These are phyloP conservation scores for Limnothrissa miodon DNA, from an alignment of 2,113 vertebrate genomes.

Conservation along the genomic window DNA sequence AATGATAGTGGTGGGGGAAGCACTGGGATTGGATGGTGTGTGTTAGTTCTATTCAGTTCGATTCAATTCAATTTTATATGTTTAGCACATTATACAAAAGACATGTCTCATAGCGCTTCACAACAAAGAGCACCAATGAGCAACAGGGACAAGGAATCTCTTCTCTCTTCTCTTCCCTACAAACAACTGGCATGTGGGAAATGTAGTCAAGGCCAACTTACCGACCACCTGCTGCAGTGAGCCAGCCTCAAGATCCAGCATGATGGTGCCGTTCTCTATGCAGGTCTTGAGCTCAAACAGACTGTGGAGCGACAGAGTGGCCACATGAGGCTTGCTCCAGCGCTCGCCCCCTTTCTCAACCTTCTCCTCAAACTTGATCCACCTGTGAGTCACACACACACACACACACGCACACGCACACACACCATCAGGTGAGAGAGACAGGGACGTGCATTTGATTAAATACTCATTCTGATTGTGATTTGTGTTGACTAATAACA, in stretches of 20 bases:
- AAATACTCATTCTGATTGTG: too few species aligned
- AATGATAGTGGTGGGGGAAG: background rate
- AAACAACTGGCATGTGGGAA: background rate
- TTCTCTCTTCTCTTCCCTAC: background rate
- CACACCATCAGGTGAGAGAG: background rate
- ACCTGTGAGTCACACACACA: slow-evolving; percentile 64
- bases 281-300: slow-evolving; percentile 91
- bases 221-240: slow-evolving; percentile 91
- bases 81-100: too few species aligned
- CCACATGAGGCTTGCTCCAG: slow-evolving; percentile 97
- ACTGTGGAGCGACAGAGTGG: slow-evolving; percentile 84
- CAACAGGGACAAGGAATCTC: too few species aligned
- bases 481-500: background rate
- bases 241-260: slow-evolving; percentile 86
- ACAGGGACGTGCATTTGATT: too few species aligned
- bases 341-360: slow-evolving; percentile 94
- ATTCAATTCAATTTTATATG: too few species aligned
- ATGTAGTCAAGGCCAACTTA: slow-evolving; percentile 60
- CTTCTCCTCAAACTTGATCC: slow-evolving; percentile 99
- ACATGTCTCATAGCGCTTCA: too few species aligned
- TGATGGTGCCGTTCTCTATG: slow-evolving; percentile 92
- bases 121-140: too few species aligned
- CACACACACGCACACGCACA: background rate
- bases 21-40: background rate
- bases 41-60: too few species aligned